Base-by-base conservation (phyloP, 1,140 invertebrate genomes). In the Drosophila triauraria region DNA sequence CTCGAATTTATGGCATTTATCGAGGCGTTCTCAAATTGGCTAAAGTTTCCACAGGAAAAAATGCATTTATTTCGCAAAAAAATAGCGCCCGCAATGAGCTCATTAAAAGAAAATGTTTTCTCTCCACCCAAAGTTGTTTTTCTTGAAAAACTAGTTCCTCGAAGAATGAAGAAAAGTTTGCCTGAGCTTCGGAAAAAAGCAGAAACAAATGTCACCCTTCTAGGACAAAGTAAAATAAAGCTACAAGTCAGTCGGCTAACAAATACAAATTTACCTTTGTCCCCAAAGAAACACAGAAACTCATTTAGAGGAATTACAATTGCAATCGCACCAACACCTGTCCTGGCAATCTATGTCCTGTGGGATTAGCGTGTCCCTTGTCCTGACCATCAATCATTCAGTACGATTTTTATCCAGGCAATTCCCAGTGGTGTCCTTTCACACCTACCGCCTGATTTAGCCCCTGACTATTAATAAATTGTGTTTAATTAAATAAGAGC, bases 271-370 rank as follows among this genome's bases (percentile, higher is more conserved):
- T 54, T 40, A 38, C 40, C 57, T 17, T 20, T 50, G 70, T 70
- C 65, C 60, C 78, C 60, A 68, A 65, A 48, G 54, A 68, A 75
- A 47, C 67, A 65, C 44, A 70, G 42, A 75, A 74, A 70, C 71
- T 88, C 64, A 78, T 84, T 78, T 71, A 25, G 56, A 65, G 67
- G 56, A 68, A 78, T 88, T 80, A 68, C 65, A 87, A 81, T 53
- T 71, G 70, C 74, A 78, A 88, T 87, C 70, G 76, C 62, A 78
- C 64, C 48, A 75, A 75, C 80, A 84, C 84, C 84, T 43, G 68
- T 53, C 61, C 65, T 57, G 25, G 44, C 27, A 13, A 50, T 44
- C 25, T 44, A 50, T 20, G 9, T 61, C 60, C 53, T 56, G 15
- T 30, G 23, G n/a, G 63, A 56, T 35, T 64, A 15, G 79, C 38